These are phyloP conservation scores for Oscheius sp. DNA, from an alignment of 1,140 invertebrate genomes.

Conservation along the genomic window DNA sequence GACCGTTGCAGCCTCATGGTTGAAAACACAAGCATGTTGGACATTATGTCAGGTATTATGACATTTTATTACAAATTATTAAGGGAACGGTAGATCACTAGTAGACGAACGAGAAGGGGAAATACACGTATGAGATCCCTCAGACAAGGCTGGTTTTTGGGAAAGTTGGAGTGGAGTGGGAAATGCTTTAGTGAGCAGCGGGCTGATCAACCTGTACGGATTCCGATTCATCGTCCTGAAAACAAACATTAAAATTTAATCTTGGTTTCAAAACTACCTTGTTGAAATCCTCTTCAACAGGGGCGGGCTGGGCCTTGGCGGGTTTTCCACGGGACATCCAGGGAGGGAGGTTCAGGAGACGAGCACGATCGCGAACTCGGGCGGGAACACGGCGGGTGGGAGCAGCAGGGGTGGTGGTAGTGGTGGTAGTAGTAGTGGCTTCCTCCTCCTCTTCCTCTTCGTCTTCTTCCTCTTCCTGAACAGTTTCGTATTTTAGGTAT, in stretches of 20 bases:
- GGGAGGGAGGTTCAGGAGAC: conserved; percentile 13
- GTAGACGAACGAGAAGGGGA: neutral
- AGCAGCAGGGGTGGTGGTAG: neutral
- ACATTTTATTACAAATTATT: conserved; percentile 9
- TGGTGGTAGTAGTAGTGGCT: neutral
- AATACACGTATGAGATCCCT: conserved; percentile 33
- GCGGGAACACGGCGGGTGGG: conserved; percentile 18
- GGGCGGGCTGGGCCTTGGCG: conserved; percentile 8
- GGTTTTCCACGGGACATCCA: conserved; percentile 14
- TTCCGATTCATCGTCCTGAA: conserved; percentile 40
- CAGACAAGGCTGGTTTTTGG: neutral
- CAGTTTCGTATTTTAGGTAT: neutral
- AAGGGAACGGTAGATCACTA: too few relatives aligned
- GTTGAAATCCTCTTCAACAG: conserved; percentile 43
- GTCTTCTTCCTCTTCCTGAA: conserved; percentile 23
- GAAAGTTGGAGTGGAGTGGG: neutral
- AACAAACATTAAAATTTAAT: too few relatives aligned
- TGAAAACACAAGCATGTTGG: conserved; percentile 24
- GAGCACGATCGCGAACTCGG: conserved; percentile 29
- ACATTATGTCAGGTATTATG: conserved; percentile 19
- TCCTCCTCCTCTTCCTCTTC: conserved; percentile 17
- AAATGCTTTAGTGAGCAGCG: neutral
- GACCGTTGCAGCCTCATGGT: conserved; percentile 18
- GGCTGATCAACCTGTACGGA: conserved; percentile 33
- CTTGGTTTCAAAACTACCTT: too few relatives aligned